Conservation (phyloP, 2,797 vertebrate genomes). For the Phalanger gymnotis region DNA sequence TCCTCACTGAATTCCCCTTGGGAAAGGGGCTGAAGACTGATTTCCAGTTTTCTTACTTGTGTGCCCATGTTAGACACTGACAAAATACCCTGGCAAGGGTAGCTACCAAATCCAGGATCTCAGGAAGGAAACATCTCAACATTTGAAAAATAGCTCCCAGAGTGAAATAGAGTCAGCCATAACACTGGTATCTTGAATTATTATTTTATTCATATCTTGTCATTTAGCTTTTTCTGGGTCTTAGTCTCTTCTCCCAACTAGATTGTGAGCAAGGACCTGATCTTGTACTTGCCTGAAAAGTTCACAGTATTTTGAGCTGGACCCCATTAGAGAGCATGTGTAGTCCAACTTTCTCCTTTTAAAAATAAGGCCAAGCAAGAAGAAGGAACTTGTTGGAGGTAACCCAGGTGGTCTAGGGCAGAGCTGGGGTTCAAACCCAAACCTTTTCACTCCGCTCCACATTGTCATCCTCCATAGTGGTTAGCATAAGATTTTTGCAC, state of each 20-base stretch:
- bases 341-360: slow-evolving; percentile 19
- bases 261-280: neutral
- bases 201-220: neutral
- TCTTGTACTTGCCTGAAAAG: neutral
- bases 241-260: neutral
- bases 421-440: neutral
- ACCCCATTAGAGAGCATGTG: neutral
- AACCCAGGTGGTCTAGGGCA: neutral
- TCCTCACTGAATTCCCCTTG: slow-evolving; percentile 7
- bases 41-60: neutral
- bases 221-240: neutral
- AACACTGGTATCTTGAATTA: neutral
- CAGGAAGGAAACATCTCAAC: neutral
- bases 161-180: slow-evolving; percentile 16
- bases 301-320: neutral
- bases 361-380: neutral
- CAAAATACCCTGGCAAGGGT: neutral
- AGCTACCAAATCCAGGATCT: neutral
- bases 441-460: neutral
- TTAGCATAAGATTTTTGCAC: slow-evolving; percentile 16
- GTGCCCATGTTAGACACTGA: neutral
- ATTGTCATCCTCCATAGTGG: neutral
- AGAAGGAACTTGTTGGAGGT: slow-evolving; percentile 9
- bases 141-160: neutral
- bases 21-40: neutral